phyloP scores from a whole-genome alignment of 2,888 invertebrate genomes.

The Lomographa bimaculata region DNA sequence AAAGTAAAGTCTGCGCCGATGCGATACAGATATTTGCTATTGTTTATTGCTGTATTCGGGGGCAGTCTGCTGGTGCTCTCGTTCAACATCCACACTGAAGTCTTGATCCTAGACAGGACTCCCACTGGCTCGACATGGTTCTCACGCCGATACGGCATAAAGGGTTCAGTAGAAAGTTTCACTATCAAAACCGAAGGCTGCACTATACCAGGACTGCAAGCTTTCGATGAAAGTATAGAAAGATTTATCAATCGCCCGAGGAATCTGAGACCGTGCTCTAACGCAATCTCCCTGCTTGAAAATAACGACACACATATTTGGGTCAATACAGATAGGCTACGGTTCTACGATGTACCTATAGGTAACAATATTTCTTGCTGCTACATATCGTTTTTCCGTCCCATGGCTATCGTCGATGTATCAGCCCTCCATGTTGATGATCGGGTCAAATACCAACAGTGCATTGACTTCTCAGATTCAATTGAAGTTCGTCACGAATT shows the following conservation, averaged over 20 bases:
- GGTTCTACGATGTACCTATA: slow-evolving; percentile 74
- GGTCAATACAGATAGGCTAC: slow-evolving; percentile 70
- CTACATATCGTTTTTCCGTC: slow-evolving; percentile 84
- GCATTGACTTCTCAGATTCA: slow-evolving; percentile 71
- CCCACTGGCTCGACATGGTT: slow-evolving; percentile 40
- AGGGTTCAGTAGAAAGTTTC: slow-evolving; percentile 56
- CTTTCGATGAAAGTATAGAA: slow-evolving; percentile 82
- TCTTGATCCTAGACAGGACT: slow-evolving; percentile 53
- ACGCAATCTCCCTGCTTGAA: slow-evolving; percentile 77
- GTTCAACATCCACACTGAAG: slow-evolving; percentile 54
- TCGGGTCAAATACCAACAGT: slow-evolving; percentile 73
- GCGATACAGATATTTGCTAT: slow-evolving; percentile 63
- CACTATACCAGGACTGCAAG: slow-evolving; percentile 85
- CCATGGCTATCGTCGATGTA: slow-evolving; percentile 68
- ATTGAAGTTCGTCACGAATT: slow-evolving; percentile 85
- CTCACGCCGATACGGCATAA: slow-evolving; percentile 39
- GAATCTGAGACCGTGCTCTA: slow-evolving; percentile 78
- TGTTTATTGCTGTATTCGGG: slow-evolving; percentile 59
- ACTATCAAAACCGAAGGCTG: slow-evolving; percentile 86
- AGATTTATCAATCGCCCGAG: slow-evolving; percentile 78
- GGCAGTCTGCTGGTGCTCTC: slow-evolving; percentile 63
- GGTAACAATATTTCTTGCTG: slow-evolving; percentile 82
- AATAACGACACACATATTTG: slow-evolving; percentile 85
- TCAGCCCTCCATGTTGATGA: slow-evolving; percentile 71
- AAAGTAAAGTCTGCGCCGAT: slow-evolving; percentile 43